Percentiles rank a stretch among this genome's conserved stretches.
Evolutionary conservation across 64 coral and sea anemone genomes (phyloP).

Genomic region (Platygyra sinensis): DNA sequence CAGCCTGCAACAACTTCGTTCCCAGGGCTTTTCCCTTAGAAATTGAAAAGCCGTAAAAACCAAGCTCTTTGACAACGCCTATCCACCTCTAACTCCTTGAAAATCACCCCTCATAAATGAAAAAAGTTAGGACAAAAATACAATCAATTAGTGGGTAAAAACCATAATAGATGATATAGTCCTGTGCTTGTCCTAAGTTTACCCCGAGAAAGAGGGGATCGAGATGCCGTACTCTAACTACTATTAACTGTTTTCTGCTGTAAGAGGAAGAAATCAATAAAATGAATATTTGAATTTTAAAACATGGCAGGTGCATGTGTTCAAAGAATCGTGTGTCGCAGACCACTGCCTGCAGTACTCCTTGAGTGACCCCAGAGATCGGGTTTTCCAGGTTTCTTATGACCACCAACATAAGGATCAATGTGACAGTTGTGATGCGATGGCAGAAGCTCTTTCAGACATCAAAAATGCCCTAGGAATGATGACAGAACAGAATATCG

Average conservation of each 20-base stretch:
- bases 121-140: too few species aligned
- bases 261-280: too few species aligned
- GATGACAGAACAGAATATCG: not conserved
- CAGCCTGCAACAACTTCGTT: too few species aligned
- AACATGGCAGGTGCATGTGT: not conserved
- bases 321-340: not conserved
- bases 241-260: not conserved
- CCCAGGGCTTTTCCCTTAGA: too few species aligned
- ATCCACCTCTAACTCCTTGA: too few species aligned
- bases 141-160: too few species aligned
- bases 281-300: not conserved
- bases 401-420: not conserved
- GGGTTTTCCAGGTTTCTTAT: not conserved
- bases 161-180: too few species aligned
- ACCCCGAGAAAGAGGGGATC: not conserved
- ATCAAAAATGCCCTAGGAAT: not conserved
- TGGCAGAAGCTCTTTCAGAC: not conserved
- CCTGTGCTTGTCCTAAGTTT: too few species aligned
- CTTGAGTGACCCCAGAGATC: conserved; percentile 3
- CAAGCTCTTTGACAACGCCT: too few species aligned
- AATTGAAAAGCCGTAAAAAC: too few species aligned
- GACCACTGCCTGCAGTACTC: conserved; percentile 11
- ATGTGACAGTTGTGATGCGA: not conserved
- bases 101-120: too few species aligned
- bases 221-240: not conserved